These are phyloP conservation scores for Neoseiulus cucumeris DNA, from an alignment of 1,140 invertebrate genomes.

Conservation along the genomic window DNA sequence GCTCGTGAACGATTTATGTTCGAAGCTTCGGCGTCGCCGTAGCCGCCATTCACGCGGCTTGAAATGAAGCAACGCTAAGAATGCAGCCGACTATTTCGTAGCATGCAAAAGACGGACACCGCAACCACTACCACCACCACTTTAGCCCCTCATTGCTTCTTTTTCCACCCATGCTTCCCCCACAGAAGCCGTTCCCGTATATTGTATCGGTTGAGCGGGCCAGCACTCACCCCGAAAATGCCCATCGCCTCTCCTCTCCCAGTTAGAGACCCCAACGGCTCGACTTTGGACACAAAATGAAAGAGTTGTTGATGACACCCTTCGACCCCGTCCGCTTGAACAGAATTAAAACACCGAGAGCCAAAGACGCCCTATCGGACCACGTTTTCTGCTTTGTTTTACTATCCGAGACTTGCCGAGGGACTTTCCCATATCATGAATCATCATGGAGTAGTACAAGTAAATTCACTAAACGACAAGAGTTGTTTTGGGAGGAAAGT, in stretches of 20 bases:
- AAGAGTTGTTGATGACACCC: constrained; percentile 11
- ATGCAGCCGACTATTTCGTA: too few species aligned
- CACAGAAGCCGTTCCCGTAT: neutral
- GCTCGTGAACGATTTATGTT: neutral
- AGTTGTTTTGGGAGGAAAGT: too few species aligned
- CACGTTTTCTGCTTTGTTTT: too few species aligned
- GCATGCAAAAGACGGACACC: neutral
- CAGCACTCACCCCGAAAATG: neutral
- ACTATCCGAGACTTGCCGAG: too few species aligned
- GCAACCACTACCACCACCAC: neutral
- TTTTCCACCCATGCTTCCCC: neutral
- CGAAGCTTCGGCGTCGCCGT: neutral
- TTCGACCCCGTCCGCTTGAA: neutral
- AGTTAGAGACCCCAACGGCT: neutral
- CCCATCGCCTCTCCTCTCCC: neutral
- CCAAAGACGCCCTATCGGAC: too few species aligned
- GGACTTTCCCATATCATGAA: too few species aligned
- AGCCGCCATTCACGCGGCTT: neutral
- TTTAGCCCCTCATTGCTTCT: neutral
- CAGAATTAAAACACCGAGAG: too few species aligned
- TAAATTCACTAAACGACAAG: too few species aligned
- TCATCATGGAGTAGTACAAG: too few species aligned
- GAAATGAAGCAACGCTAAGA: too few species aligned
- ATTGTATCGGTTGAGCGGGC: neutral
- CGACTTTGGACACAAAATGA: neutral